phyloP scores from a whole-genome alignment of 2,797 vertebrate genomes.

The Poliocrania exsul region DNA sequence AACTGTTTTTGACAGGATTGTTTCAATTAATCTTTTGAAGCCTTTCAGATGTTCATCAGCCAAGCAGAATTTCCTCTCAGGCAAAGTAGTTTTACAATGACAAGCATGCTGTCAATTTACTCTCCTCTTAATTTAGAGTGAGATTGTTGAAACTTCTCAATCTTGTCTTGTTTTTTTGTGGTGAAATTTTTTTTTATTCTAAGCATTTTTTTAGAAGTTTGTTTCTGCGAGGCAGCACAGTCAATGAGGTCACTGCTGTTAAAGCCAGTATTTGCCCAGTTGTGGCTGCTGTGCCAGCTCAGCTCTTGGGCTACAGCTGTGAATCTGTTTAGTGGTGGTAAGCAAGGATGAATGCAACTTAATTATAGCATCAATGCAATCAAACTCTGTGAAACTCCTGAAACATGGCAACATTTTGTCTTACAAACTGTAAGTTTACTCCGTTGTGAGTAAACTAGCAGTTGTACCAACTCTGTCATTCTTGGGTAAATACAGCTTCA shows the following conservation, averaged over 20 bases:
- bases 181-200: not conserved
- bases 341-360: not conserved
- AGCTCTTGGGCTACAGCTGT: not conserved
- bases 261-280: not conserved
- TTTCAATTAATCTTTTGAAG: slow-evolving; percentile 39
- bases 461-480: not conserved
- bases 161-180: not conserved
- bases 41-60: not conserved
- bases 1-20: not conserved
- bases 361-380: not conserved
- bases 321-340: not conserved
- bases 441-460: not conserved
- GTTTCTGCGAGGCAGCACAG: not conserved
- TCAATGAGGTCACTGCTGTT: not conserved
- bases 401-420: not conserved
- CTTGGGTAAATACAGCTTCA: not conserved
- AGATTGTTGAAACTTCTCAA: not conserved
- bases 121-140: not conserved
- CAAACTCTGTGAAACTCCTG: not conserved
- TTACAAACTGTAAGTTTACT: not conserved
- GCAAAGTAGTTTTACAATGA: not conserved
- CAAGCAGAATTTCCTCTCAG: not conserved
- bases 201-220: not conserved
- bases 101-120: not conserved
- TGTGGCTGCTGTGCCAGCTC: not conserved